phyloP scores from a whole-genome alignment of 92 coral and sea anemone genomes.

The Metridium senile region DNA sequence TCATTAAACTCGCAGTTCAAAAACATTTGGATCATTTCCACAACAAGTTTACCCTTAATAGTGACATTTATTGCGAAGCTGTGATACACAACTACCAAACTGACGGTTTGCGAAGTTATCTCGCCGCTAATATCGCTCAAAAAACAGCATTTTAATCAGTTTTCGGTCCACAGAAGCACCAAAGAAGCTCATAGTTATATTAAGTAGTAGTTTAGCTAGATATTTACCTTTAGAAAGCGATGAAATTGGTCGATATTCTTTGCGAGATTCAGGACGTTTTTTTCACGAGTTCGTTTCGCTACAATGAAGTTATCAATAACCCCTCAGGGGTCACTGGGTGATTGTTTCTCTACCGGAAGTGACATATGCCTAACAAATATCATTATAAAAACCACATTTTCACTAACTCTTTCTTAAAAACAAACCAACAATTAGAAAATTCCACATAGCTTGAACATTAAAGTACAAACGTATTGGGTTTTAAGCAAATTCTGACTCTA shows the following conservation, averaged over 20 bases:
- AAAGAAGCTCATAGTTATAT: background rate
- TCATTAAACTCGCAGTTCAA: background rate
- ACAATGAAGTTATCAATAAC: constrained; percentile 8
- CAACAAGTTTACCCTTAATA: background rate
- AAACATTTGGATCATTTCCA: background rate
- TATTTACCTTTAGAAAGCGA: background rate
- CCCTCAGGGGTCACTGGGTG: constrained; percentile 29
- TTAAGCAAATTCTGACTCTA: no score
- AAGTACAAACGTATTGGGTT: background rate
- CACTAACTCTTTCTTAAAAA: no score
- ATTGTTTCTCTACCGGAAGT: constrained; percentile 29
- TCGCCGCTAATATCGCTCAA: background rate
- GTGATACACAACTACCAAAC: background rate
- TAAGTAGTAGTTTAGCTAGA: background rate
- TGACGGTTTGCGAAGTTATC: background rate
- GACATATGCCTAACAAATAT: constrained; percentile 27
- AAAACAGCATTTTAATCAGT: background rate
- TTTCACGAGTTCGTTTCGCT: background rate
- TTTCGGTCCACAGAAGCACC: background rate
- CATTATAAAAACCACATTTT: background rate
- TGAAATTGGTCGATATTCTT: background rate
- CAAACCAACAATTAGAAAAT: background rate
- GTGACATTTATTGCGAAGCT: background rate
- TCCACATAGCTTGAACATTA: background rate
- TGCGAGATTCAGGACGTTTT: no score